Evolutionary conservation across 1,140 invertebrate genomes (phyloP), one percentile per base, ranked within the genome.

Genomic region (Elymnias hypermnestra): DNA sequence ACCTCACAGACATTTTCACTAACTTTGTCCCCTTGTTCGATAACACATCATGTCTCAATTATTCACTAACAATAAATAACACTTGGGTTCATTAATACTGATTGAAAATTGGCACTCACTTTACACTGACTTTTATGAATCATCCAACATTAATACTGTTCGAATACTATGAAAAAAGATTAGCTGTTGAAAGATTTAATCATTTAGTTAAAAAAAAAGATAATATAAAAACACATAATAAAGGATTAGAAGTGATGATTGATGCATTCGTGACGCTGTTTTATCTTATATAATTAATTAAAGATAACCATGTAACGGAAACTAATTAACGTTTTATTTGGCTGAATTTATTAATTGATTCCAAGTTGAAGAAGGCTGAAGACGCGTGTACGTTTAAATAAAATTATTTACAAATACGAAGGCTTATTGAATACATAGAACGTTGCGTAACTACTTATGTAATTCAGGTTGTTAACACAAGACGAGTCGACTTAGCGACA

Each of bases 1-100:
- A 85, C 75, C 78, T 82, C 69, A 78, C 72, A 46, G 63, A 48
- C 76, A 81, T 81, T 33, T 36, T 74, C 56, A 67, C 64, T 72
- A 54, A 12, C 45, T 46, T n/a, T 36, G 53, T 56, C 63, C 68
- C 63, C 48, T 56, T 46, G 43, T 61, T 67, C 48, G 51, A 18
- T 43, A 53, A 72, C 72, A 75, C 68, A 73, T 82, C 38, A 22
- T n/a, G n/a, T n/a, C n/a, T 53, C 28, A 21, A 6, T 29, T 18
- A 5, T 52, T 18, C 29, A 53, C 25, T 38, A 22, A 29, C 19
- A 45, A 35, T 45, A 49, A 47, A 50, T 60, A 63, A 61, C 67
- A 75, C 73, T 72, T 54, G 31, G 47, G 58, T 75, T 29, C 64
- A 74, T 59, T 60, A 69, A 68, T 68, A 63, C 52, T 62, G 61